phyloP scores from a whole-genome alignment of 2,888 invertebrate genomes.

The Hyalella azteca region DNA sequence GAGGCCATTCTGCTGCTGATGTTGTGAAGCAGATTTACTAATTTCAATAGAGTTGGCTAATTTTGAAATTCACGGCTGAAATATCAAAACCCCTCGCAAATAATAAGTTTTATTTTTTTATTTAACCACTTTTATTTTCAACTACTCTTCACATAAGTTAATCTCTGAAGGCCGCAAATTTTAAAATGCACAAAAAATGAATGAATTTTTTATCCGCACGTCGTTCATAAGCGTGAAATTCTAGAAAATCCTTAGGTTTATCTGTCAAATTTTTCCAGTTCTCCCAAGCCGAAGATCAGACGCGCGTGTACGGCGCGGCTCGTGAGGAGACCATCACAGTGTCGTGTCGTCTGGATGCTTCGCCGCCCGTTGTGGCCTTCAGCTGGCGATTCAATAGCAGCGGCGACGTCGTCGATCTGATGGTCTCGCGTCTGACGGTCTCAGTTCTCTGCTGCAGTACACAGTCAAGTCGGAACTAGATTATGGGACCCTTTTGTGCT shows the following conservation, averaged over 20 bases:
- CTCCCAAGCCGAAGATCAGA: slow-evolving; percentile 48
- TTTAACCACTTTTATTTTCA: too few species aligned
- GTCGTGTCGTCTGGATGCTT: slow-evolving; percentile 55
- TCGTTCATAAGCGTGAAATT: too few species aligned
- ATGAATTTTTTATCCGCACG: too few species aligned
- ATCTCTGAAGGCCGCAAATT: too few species aligned
- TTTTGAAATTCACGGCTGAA: too few species aligned
- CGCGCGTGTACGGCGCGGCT: slow-evolving; percentile 56
- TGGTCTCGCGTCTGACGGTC: slow-evolving; percentile 45
- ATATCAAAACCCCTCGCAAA: too few species aligned
- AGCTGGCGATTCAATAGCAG: slow-evolving; percentile 57
- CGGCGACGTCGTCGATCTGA: slow-evolving; percentile 54
- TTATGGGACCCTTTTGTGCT: slow-evolving; percentile 86
- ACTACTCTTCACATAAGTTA: too few species aligned
- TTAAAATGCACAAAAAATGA: too few species aligned
- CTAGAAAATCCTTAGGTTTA: neutral
- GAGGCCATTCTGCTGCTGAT: too few species aligned
- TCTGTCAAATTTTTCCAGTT: slow-evolving; percentile 51
- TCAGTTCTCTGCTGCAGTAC: slow-evolving; percentile 48
- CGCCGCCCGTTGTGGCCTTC: slow-evolving; percentile 54
- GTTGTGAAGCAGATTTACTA: too few species aligned
- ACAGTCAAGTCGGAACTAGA: slow-evolving; percentile 65
- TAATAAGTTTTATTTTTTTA: too few species aligned
- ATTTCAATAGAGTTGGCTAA: too few species aligned
- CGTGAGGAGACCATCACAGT: slow-evolving; percentile 53